Evolutionary conservation across 1,140 invertebrate species (phyloP), one percentile per base, ranked within the genome.

Genomic region (Bombus consobrinus): DNA sequence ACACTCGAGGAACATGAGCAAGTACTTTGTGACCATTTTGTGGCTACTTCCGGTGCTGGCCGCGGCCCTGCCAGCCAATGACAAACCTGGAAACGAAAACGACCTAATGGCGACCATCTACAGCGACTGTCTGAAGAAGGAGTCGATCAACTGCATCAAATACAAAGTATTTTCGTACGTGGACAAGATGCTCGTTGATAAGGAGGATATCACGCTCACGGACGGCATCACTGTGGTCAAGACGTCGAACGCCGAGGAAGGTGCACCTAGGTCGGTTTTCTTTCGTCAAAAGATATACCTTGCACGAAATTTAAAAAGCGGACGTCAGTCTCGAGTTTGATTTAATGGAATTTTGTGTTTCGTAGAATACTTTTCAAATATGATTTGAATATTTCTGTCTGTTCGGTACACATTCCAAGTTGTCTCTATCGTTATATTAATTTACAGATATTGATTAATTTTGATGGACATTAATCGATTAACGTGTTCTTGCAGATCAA

Each of bases 101-200:
- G 97, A 98, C 88, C 96, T 98, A 41, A 96, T 97, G 95, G 96
- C 97, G 89, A 96, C 96, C 89, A 97, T 97, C 89, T 97, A 98
- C 93, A 96, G 95, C 87, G 97, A 98, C 88, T 98, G 97, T 90
- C 93, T 98, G 75, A 96, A 96, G 87, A 98, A 98, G 94, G 97
- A 98, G 91, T 97, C 97, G 3, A 96, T 97, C 53, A 97, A 96
- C 93, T 98, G 97, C 93, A 96, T 98, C 85, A 98, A 98, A 93
- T 97, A 97, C 95, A 98, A 98, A 93, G 96, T 98, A 87, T 98
- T 98, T 95, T 97, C 97, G 1, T 98, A 97, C 93, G 97, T 98
- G 43, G 97, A 98, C 94, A 98, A 98, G 93, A 97, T 97, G 95
- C 95, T 98, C 37, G 96, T 96, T 3, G 96, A 97, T 88, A 98